Evolutionary conservation across 2,113 vertebrate genomes (phyloP).

Genomic region (Vireo altiloquus): DNA sequence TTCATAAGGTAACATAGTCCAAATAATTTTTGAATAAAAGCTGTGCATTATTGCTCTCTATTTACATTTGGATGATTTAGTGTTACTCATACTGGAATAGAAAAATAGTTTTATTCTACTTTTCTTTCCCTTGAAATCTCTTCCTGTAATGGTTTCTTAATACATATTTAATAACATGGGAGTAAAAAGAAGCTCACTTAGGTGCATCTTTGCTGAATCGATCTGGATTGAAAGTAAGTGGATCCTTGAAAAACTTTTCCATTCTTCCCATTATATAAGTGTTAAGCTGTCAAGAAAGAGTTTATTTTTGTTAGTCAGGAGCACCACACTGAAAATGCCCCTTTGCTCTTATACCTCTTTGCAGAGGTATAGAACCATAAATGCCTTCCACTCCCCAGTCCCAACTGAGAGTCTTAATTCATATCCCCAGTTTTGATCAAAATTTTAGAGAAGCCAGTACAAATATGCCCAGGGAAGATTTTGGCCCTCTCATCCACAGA

Average conservation of each 20-base stretch:
- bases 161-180: background rate
- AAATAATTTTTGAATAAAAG: background rate
- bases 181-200: slow-evolving; percentile 77
- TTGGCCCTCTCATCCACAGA: background rate
- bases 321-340: background rate
- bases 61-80: background rate
- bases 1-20: background rate
- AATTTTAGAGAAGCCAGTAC: background rate
- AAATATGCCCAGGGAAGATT: background rate
- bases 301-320: background rate
- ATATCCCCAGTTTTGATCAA: background rate
- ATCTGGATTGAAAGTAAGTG: slow-evolving; percentile 87
- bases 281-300: slow-evolving; percentile 75
- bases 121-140: background rate
- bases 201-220: slow-evolving; percentile 85
- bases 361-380: background rate
- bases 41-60: background rate
- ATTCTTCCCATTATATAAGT: slow-evolving; percentile 79
- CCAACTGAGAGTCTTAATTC: background rate
- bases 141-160: background rate
- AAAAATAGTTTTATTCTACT: background rate
- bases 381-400: background rate
- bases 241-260: slow-evolving; percentile 87
- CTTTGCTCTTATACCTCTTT: background rate
- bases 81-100: background rate